Base-by-base conservation (phyloP, 1,140 invertebrate species). In the Aporrectodea caliginosa region DNA sequence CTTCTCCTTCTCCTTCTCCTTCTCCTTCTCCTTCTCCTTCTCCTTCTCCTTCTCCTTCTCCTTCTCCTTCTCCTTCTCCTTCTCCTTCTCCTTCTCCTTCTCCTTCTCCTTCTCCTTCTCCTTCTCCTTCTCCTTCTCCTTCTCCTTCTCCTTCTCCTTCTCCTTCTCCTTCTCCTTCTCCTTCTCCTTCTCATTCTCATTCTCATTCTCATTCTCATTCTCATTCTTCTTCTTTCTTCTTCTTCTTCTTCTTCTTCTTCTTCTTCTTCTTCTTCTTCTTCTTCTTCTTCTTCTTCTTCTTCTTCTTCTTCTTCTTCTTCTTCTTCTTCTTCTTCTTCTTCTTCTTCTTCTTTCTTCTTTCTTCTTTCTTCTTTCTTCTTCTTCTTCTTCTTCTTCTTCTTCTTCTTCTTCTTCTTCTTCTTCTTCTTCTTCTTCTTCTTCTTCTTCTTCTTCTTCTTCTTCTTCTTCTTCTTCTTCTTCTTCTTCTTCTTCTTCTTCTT, bases 341-440 rank as follows among this genome's bases (percentile, higher is more conserved):
- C n/a, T 35, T 77, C n/a, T n/a, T 77, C n/a, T 12, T 68, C 12
- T 58, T 68, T 68, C n/a, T 68, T 16, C 33, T 35, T 68, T 1
- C 32, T 27, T 43, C 12, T 77, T 27, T 6, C 1, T 31, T 69
- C 35, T 78, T 35, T 43, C 75, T 58, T 77, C 2, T 35, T 43
- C 75, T 58, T 77, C 2, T 58, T 77, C 75, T 77, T 68, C 33
- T 68, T 68, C 35, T 77, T 68, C 35, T 69, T 68, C 35, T 69
- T 68, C 35, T 77, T 68, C 35, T 69, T 68, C 35, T 35, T 72
- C 35, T 35, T 68, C 35, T 69, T 68, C 35, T 69, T 68, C 35
- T 71, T 68, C 35, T 71, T 68, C 35, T 69, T 68, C 35, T 69
- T 72, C 75, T 68, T 77, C 33, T 68, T 77, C 33, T 68, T 77